phyloP scores from a whole-genome alignment of 2,113 vertebrate genomes.

The Benitochromis conjunctus region DNA sequence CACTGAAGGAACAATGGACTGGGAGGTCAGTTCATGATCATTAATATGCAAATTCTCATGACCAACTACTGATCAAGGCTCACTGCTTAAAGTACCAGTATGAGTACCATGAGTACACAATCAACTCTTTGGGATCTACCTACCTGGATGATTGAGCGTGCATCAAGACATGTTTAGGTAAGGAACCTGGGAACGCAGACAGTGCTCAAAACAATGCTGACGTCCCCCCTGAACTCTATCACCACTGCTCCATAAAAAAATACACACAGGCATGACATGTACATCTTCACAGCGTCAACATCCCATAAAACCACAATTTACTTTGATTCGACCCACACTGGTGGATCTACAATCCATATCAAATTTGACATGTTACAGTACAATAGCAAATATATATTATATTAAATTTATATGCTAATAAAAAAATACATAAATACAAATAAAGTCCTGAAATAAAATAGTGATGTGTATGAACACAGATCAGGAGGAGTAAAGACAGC shows the following conservation, averaged over 20 bases:
- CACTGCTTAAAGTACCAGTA: no score
- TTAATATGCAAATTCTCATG: no score
- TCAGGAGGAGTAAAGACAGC: background rate
- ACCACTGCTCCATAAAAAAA: background rate
- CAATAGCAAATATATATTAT: background rate
- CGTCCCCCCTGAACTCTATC: background rate
- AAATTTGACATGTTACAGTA: background rate
- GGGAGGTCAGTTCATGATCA: no score
- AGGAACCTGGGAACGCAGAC: background rate
- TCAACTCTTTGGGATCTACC: no score
- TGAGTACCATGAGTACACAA: no score
- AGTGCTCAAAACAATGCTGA: background rate
- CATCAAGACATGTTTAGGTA: background rate
- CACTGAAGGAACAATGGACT: no score
- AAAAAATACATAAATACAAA: background rate
- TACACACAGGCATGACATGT: background rate
- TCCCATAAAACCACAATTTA: background rate
- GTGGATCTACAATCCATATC: background rate
- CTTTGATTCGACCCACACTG: background rate
- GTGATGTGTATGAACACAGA: background rate
- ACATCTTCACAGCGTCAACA: background rate
- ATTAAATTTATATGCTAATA: background rate
- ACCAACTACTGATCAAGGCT: no score
- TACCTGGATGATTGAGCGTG: no score
- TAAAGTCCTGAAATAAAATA: background rate